Evolutionary conservation across 2,113 vertebrate species (phyloP).

Genomic region (Dromaius novaehollandiae): DNA sequence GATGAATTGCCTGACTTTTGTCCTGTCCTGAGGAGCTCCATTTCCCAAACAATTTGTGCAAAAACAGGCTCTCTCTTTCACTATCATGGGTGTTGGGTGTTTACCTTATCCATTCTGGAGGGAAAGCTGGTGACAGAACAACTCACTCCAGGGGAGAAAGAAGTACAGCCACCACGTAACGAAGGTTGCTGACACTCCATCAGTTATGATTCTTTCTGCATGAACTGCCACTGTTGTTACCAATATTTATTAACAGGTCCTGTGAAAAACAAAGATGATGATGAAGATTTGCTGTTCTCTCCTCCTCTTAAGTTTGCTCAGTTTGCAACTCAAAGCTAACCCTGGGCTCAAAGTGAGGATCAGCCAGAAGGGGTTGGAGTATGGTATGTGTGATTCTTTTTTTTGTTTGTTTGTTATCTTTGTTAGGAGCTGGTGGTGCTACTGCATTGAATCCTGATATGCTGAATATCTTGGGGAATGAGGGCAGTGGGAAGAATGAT

Average conservation of each 20-base stretch:
- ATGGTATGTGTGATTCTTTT: constrained; percentile 34
- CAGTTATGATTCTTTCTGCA: not conserved
- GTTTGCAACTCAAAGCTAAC: not conserved
- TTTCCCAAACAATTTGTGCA: not conserved
- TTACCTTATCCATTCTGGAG: not conserved
- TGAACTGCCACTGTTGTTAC: not conserved
- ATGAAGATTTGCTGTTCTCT: constrained; percentile 33
- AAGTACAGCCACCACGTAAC: not conserved
- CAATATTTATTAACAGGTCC: constrained; percentile 29
- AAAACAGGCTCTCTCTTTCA: not conserved
- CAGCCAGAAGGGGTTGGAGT: constrained; percentile 58
- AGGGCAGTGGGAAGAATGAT: not conserved
- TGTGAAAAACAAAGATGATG: not conserved
- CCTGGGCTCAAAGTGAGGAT: constrained; percentile 62
- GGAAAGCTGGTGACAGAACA: not conserved
- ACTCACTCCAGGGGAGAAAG: not conserved
- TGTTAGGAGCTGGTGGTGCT: not conserved
- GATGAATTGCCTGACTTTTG: not conserved
- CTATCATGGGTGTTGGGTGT: not conserved
- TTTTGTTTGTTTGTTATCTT: not conserved
- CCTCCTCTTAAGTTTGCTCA: constrained; percentile 17
- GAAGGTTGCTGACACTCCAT: not conserved
- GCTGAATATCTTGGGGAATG: not conserved
- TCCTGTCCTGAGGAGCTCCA: not conserved
- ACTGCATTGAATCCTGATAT: not conserved